Evolutionary conservation across 2,797 vertebrate genomes (phyloP), one percentile per base, ranked within the genome.

Genomic region (Gadopsis marmoratus): DNA sequence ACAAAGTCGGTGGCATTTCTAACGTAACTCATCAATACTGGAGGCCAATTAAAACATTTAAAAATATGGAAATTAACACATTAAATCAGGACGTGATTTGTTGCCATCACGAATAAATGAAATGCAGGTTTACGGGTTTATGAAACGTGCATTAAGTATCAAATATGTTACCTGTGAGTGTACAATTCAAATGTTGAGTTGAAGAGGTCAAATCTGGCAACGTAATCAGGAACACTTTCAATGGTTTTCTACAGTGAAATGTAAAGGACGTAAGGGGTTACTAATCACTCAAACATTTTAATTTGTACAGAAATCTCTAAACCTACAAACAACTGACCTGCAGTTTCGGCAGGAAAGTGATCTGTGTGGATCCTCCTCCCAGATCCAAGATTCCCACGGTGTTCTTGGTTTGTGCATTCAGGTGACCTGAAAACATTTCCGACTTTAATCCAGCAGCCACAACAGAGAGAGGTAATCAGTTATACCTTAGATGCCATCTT

Each of bases 281-380:
- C 1, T 33, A 16, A 39, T 67, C 33, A 43, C 4, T 0, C 1
- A 13, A 65, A 1, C 29, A 1, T 56, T 37, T 39, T 31, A 4
- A 53, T 37, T 43, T 48, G 11, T 21, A 10, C 41, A 61, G 9
- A 23, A 54, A 62, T 50, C 4, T 78, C 17, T 19, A 29, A 63
- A 55, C 11, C 58, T 5, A 90, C 11, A 89, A 92, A 89, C 4
- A 2, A 74, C 90, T 94, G 78, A 99, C 98, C 96, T 94, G 91
- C 69, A 94, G 90, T 69, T 89, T 95, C 3, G 98, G 98, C 88
- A 99, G 95, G 86, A 99, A 99, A 0, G 97, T 99, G 91, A 99
- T 99, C 91, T 99, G 98, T 1, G 98, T 99, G 65, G 98, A 99
- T 79, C 97, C 98, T 88, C 98, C 98, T 68, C 98, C 98, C 84